Conservation (phyloP, 2,797 vertebrate genomes). For the Poliocrania exsul region DNA sequence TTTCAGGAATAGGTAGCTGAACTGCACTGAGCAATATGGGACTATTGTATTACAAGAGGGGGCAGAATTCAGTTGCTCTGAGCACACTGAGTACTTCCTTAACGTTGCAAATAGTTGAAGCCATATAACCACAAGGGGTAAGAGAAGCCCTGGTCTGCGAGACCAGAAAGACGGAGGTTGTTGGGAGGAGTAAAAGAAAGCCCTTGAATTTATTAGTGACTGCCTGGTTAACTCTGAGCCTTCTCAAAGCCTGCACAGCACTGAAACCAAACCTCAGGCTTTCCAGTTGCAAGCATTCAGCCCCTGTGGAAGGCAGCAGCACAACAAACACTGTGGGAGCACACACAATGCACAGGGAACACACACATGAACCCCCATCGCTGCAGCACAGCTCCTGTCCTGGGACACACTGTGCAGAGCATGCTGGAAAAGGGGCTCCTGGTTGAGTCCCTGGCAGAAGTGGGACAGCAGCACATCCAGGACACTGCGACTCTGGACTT, state of each 20-base stretch:
- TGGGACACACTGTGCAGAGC: background rate
- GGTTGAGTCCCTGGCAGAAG: fast-evolving
- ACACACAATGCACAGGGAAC: fast-evolving
- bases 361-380: fast-evolving
- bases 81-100: background rate
- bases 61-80: background rate
- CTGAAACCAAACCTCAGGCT: background rate
- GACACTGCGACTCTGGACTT: fast-evolving
- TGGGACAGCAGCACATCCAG: background rate
- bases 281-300: background rate
- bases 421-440: fast-evolving
- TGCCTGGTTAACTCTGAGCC: background rate
- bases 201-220: background rate
- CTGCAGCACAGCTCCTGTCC: background rate
- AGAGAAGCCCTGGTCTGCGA: background rate
- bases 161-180: background rate
- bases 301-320: background rate
- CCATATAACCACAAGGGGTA: background rate
- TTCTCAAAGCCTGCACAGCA: background rate
- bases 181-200: background rate
- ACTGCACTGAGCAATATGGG: background rate
- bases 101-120: background rate
- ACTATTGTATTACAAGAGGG: background rate
- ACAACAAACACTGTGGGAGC: fast-evolving
- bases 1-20: background rate